Evolutionary conservation across 2,888 invertebrate species (phyloP).

Genomic region (Pantelozetes paolii): DNA sequence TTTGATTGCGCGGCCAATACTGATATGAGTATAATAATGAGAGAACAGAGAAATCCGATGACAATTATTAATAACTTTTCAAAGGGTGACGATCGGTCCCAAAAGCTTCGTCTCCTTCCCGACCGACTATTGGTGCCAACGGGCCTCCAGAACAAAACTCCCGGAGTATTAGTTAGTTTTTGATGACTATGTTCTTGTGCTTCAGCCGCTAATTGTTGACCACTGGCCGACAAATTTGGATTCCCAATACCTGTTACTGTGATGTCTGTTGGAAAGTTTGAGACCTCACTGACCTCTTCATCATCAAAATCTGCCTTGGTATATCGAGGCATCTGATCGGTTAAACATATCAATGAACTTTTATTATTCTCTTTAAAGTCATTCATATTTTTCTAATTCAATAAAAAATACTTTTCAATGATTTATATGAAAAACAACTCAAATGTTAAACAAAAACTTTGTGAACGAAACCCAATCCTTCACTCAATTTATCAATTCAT

Average conservation of each 20-base stretch:
- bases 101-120: conserved; percentile 45
- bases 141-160: conserved; percentile 24
- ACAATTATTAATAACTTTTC: conserved; percentile 47
- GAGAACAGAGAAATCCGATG: conserved; percentile 45
- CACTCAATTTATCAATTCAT: too few relatives aligned
- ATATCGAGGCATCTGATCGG: conserved; percentile 47
- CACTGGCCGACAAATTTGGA: conserved; percentile 34
- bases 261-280: conserved; percentile 47
- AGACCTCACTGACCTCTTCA: conserved; percentile 49
- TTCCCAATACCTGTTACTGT: conserved; percentile 41
- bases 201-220: conserved; percentile 24
- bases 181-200: conserved; percentile 3
- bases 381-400: too few relatives aligned
- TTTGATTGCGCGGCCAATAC: conserved; percentile 30
- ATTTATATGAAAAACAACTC: too few relatives aligned
- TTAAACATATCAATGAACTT: not conserved
- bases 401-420: too few relatives aligned
- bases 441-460: too few relatives aligned
- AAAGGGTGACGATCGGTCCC: conserved; percentile 47
- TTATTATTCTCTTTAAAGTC: not conserved
- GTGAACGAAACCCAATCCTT: too few relatives aligned
- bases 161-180: not conserved
- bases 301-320: conserved; percentile 49
- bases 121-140: not conserved
- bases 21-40: conserved; percentile 45